Conservation (phyloP, 2,797 vertebrate species). For the Macropus fuliginosus region DNA sequence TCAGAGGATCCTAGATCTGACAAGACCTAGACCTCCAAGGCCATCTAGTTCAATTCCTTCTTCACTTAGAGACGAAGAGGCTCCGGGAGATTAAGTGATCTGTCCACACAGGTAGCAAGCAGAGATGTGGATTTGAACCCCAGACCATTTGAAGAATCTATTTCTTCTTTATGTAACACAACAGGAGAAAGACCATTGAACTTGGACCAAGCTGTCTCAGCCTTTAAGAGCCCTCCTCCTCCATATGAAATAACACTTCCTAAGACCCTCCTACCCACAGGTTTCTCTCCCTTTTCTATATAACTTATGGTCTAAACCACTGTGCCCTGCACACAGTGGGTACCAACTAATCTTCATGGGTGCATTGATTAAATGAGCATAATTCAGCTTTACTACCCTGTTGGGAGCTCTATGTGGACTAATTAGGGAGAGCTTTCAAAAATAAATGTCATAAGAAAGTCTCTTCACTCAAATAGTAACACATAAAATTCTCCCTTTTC, state of each 20-base stretch:
- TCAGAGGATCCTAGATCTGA: neutral
- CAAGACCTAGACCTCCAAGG: neutral
- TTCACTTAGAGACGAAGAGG: neutral
- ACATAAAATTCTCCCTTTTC: neutral
- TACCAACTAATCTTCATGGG: neutral
- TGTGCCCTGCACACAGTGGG: neutral
- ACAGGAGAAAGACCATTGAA: neutral
- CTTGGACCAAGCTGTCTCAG: neutral
- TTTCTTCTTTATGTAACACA: neutral
- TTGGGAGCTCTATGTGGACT: neutral
- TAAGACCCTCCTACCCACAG: neutral
- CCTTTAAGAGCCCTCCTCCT: neutral
- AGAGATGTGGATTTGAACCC: neutral
- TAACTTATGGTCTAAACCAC: neutral
- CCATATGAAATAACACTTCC: neutral
- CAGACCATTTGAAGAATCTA: neutral
- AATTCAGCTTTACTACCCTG: neutral
- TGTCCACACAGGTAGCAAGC: neutral
- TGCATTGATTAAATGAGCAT: neutral
- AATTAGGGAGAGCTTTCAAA: neutral
- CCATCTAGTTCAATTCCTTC: neutral
- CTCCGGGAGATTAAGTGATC: neutral
- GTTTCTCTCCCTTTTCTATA: neutral
- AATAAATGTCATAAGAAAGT: neutral
- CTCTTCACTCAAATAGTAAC: neutral